These are phyloP conservation scores for Cynodonichthys magdalenae DNA, from an alignment of 2,797 vertebrate species.

Conservation along the genomic window DNA sequence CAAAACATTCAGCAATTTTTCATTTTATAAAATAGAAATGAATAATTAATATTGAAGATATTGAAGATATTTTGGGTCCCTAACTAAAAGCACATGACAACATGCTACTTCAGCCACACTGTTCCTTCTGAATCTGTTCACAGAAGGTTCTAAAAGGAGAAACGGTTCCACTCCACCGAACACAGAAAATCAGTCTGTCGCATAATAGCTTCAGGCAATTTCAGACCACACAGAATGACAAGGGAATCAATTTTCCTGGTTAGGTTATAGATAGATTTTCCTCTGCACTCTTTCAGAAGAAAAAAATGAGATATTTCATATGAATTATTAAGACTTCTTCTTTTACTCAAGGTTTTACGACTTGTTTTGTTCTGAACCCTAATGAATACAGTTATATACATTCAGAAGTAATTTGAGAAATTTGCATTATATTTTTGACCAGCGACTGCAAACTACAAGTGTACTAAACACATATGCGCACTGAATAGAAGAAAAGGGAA, in stretches of 20 bases:
- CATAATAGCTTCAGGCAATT: conserved; percentile 78
- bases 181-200: conserved; percentile 71
- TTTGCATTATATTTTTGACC: conserved; percentile 31
- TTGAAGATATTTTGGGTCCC: conserved; percentile 28
- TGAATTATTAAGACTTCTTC: conserved; percentile 73
- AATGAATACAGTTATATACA: conserved; percentile 48
- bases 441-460: conserved; percentile 14
- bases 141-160: conserved; percentile 55
- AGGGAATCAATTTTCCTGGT: conserved; percentile 82
- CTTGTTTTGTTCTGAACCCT: conserved; percentile 17
- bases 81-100: conserved; percentile 38
- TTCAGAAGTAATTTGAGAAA: conserved; percentile 21
- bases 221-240: conserved; percentile 80
- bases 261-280: conserved; percentile 80
- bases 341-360: conserved; percentile 18
- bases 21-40: conserved; percentile 1
- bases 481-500: too few species aligned
- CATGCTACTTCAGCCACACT: conserved; percentile 37
- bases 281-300: conserved; percentile 55
- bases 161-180: conserved; percentile 65
- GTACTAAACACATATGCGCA: too few species aligned
- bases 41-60: not conserved
- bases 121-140: conserved; percentile 64
- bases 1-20: not conserved
- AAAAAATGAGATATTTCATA: conserved; percentile 68